Base-by-base conservation (phyloP, 2,113 vertebrate species). In the Caretta caretta region DNA sequence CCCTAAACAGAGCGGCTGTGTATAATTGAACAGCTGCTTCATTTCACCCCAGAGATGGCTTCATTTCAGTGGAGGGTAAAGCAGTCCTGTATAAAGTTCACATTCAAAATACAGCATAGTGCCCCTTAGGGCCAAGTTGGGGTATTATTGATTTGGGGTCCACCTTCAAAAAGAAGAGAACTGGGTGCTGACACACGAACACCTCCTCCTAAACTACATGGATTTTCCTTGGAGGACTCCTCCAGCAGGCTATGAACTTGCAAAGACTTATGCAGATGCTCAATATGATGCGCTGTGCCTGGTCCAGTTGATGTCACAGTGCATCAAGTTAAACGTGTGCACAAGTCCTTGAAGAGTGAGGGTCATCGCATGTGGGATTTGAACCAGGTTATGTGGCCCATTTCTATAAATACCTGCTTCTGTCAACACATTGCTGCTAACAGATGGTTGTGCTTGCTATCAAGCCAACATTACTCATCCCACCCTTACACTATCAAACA, bases 321-420 rank as follows among this genome's bases (percentile, higher is more conserved):
- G 75, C 75, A 25, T 27, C 38, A 48, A 14, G 24, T 42, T 78
- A 78, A 78, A 14, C 42, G 5, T 11, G 50, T 0, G 24, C 75
- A 38, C 31, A 3, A 46, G 48, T 25, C 22, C n/a, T 1, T 29
- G 24, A 38, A 46, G 54, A 14, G 35, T 25, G 35, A 2, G 12
- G 5, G 22, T 2, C 6, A 38, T 35, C 49, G 46, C 1, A 2
- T 2, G 0, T 5, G 19, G 2, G 17, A 49, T 0, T 3, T 3
- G 5, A 81, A 48, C 6, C 56, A 22, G 57, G 56, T 4, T 31
- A 20, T 0, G 3, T 35, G 22, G 80, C 59, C 62, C 8, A 22
- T 49, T 46, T 53, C 49, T 3, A 19, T 11, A 35, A 51, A 29
- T 10, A 22, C 82, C 51, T 1, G 46, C 51, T 80, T 87, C 10